phyloP scores from a whole-genome alignment of 2,113 vertebrate species.

The Thalassarche chlororhynchos region DNA sequence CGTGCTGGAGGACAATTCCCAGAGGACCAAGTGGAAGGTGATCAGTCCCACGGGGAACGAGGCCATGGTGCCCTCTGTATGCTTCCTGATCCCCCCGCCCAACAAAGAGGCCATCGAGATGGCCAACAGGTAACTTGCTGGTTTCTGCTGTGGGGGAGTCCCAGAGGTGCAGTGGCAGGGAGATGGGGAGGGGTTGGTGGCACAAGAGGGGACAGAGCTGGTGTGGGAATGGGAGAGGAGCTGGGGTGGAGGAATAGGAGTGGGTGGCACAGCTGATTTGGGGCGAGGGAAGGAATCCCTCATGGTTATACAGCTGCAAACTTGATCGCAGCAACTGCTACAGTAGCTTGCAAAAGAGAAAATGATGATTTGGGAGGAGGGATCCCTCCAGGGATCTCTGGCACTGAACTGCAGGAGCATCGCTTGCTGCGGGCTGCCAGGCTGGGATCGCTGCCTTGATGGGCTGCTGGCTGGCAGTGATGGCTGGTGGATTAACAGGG shows the following conservation, averaged over 20 bases:
- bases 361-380: neutral
- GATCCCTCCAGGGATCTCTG: neutral
- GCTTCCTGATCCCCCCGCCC: conserved; percentile 90
- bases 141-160: neutral
- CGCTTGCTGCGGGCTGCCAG: fast-evolving
- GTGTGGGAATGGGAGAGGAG: neutral
- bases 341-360: neutral
- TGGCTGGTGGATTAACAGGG: neutral
- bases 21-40: conserved; percentile 98
- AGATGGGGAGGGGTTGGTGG: neutral
- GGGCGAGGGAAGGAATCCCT: neutral
- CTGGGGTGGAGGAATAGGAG: neutral
- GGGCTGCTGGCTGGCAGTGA: neutral
- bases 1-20: conserved; percentile 95
- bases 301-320: neutral
- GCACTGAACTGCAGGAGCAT: neutral
- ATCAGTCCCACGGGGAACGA: conserved; percentile 96
- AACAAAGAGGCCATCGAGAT: conserved; percentile 92
- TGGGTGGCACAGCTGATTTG: neutral
- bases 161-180: neutral
- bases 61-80: conserved; percentile 98
- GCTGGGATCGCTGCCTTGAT: neutral
- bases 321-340: neutral
- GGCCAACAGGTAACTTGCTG: conserved; percentile 84
- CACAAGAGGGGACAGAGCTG: neutral